These are phyloP conservation scores for Sebastes baramenuke DNA, from an alignment of 2,797 vertebrate genomes.

Conservation along the genomic window DNA sequence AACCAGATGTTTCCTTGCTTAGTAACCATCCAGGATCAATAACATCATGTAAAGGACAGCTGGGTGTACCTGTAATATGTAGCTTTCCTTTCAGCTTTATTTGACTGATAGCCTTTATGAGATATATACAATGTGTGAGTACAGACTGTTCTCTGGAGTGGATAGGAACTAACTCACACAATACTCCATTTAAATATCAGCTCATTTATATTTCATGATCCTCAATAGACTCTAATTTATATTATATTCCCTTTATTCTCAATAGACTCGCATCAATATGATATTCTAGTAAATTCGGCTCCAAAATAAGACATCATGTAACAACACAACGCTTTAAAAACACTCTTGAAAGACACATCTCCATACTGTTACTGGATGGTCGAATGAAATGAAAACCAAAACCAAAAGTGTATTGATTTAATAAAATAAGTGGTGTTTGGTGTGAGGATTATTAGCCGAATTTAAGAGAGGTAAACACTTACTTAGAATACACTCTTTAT, in stretches of 20 bases:
- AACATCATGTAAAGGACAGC: no score
- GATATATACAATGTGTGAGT: not conserved
- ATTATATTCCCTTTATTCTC: fast-evolving
- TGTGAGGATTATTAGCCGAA: not conserved
- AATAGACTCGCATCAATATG: fast-evolving
- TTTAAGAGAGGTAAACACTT: fast-evolving
- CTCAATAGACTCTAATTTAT: fast-evolving
- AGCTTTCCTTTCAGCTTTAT: no score
- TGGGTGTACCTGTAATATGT: no score
- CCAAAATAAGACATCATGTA: not conserved
- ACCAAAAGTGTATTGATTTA: not conserved
- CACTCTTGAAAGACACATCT: not conserved
- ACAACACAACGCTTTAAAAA: not conserved
- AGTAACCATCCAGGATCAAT: no score
- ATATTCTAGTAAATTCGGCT: not conserved
- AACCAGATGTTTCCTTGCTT: no score
- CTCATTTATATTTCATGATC: not conserved
- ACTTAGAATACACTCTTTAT: fast-evolving
- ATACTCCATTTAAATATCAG: not conserved
- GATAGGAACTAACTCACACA: not conserved
- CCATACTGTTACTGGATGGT: no score
- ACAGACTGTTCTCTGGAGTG: not conserved
- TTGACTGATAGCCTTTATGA: no score
- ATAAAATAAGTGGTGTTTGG: not conserved
- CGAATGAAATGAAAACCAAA: not conserved